Base-by-base conservation (phyloP, 2,888 invertebrate genomes). In the Agrotis exclamationis region DNA sequence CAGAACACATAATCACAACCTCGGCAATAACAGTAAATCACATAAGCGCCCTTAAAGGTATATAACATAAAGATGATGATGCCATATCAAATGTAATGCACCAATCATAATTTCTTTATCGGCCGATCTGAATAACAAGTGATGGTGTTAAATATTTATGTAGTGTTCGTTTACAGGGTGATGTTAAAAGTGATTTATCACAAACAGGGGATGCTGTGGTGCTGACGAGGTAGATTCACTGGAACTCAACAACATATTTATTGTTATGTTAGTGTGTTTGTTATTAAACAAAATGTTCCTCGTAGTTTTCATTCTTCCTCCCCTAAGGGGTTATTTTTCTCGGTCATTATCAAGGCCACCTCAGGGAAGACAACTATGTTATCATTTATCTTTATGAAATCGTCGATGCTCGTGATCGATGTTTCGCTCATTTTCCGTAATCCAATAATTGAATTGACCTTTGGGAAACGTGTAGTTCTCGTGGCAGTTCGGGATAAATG, bases 101-200 rank as follows among this genome's bases (percentile, higher is more conserved):
- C 80, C 80, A 77, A 91, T 92, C 91, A 93, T 92, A 90, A 92
- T 91, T 92, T 88, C 89, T 92, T 91, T 92, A 93, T 92, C 90
- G 91, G 86, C 82, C 85, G 88, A 89, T 83, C 84, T 85, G 88
- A 87, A 88, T 87, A 87, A 82, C 86, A 87, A 88, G 88, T 88
- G 89, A 87, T 88, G 87, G 85, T 87, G 87, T 89, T 89, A 89
- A 91, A 92, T 91, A 92, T 92, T 90, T 90, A 92, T 92, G 87
- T 82, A 80, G 76, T 78, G 63, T 79, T 74, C 79, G 70, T 74
- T 76, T 71, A 70, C 70, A 58, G 73, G 45, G 22, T 70, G 71
- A 63, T 70, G 67, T 63, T 51, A 59, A 60, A 67, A 73, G 72
- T 83, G 83, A 85, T 85, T 81, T 86, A 85, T 84, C 81, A 65